Evolutionary conservation across 2,797 vertebrate genomes (phyloP).

Genomic region (Lithobates sylvaticus): DNA sequence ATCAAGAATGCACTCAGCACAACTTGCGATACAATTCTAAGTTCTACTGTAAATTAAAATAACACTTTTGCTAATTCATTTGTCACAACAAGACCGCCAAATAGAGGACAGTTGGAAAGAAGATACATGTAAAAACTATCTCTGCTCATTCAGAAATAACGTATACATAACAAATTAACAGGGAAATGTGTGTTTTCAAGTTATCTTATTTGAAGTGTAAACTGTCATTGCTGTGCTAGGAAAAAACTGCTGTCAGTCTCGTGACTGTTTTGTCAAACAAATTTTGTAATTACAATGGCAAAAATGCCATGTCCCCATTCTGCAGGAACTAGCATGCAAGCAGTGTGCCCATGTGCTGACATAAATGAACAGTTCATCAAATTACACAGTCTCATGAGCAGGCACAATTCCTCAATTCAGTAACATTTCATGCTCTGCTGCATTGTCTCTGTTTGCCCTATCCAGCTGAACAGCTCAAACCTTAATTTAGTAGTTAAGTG

Average conservation of each 20-base stretch:
- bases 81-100: too few relatives aligned
- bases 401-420: constrained; percentile 67
- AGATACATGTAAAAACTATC: too few relatives aligned
- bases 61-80: too few relatives aligned
- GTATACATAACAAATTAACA: too few relatives aligned
- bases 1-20: too few relatives aligned
- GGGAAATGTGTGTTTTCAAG: background rate
- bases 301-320: constrained; percentile 68
- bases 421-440: constrained; percentile 71
- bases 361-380: constrained; percentile 78
- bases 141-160: too few relatives aligned
- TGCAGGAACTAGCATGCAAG: constrained; percentile 69
- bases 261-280: constrained; percentile 64
- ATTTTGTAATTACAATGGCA: constrained; percentile 71
- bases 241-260: constrained; percentile 50
- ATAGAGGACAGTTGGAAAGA: too few relatives aligned
- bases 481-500: constrained; percentile 67
- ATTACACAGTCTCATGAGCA: constrained; percentile 77
- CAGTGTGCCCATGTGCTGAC: constrained; percentile 72
- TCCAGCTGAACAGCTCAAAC: constrained; percentile 70
- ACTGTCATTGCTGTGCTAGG: background rate
- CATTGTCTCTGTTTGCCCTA: constrained; percentile 63
- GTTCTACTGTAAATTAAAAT: too few relatives aligned
- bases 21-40: too few relatives aligned
- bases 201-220: background rate